Evolutionary conservation across 1,140 invertebrate genomes (phyloP).

Genomic region (Diachasma alloeum): DNA sequence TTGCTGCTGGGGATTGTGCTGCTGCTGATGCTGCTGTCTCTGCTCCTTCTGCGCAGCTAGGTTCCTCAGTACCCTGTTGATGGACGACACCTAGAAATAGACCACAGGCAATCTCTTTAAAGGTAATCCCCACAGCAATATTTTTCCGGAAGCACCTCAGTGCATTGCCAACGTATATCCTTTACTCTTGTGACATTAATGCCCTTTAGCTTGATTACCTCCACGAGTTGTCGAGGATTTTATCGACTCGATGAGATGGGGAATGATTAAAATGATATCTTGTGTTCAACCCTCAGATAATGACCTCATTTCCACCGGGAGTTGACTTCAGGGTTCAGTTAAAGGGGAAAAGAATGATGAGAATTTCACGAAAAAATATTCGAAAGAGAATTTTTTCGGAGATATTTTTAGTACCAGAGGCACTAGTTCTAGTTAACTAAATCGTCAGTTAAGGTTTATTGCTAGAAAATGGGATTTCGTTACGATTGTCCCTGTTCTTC

Average conservation of each 20-base stretch:
- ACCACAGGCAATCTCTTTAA: neutral
- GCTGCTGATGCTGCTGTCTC: slow-evolving; percentile 59
- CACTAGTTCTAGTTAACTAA: no score
- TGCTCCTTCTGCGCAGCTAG: slow-evolving; percentile 91
- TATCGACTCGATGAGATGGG: neutral
- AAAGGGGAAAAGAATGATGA: neutral
- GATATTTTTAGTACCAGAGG: no score
- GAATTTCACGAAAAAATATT: neutral
- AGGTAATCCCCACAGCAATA: neutral
- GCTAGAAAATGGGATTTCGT: no score
- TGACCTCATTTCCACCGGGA: slow-evolving; percentile 53
- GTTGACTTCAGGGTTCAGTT: neutral
- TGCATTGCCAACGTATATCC: neutral
- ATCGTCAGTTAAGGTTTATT: no score
- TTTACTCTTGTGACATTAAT: neutral
- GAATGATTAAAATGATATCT: slow-evolving; percentile 58
- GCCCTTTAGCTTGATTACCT: slow-evolving; percentile 7
- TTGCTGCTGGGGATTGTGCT: slow-evolving; percentile 58
- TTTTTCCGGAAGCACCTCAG: neutral
- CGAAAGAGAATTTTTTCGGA: neutral
- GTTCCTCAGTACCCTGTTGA: slow-evolving; percentile 96
- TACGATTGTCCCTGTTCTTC: no score
- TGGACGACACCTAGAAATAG: slow-evolving; percentile 88
- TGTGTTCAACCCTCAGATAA: slow-evolving; percentile 40
- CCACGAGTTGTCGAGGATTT: neutral